phyloP scores from a whole-genome alignment of 2,888 invertebrate species.

The Polylopha cassiicola region DNA sequence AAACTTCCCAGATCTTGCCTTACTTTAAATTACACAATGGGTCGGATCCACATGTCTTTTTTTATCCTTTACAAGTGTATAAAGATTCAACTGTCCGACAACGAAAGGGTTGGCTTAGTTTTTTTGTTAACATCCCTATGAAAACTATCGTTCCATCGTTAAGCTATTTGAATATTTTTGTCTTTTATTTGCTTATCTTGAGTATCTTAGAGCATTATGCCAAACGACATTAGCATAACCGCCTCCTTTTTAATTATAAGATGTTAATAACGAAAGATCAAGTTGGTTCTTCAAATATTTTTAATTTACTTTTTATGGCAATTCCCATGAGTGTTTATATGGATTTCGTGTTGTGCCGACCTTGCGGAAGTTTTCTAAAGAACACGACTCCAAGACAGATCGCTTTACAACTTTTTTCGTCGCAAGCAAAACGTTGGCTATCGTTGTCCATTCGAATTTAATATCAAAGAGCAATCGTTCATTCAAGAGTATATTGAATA shows the following conservation, averaged over 20 bases:
- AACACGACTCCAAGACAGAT: conserved; percentile 51
- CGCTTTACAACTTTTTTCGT: conserved; percentile 64
- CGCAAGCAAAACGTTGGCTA: conserved; percentile 49
- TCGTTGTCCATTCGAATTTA: conserved; percentile 65
- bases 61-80: conserved; percentile 58
- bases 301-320: conserved; percentile 36
- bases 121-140: conserved; percentile 39
- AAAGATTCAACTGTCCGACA: conserved; percentile 60
- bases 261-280: conserved; percentile 13
- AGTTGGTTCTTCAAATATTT: conserved; percentile 17
- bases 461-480: conserved; percentile 73
- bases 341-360: conserved; percentile 42
- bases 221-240: conserved; percentile 44
- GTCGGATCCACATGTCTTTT: conserved; percentile 54
- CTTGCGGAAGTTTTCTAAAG: conserved; percentile 40
- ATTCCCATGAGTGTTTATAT: conserved; percentile 40
- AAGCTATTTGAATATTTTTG: conserved; percentile 47
- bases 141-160: conserved; percentile 62
- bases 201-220: conserved; percentile 29
- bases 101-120: conserved; percentile 65
- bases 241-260: conserved; percentile 22
- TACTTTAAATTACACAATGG: conserved; percentile 65
- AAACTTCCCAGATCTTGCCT: conserved; percentile 59
- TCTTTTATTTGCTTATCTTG: conserved; percentile 40
- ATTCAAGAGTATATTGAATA: conserved; percentile 73